Evolutionary conservation across 2,113 vertebrate genomes (phyloP), one percentile per base, ranked within the genome.

Genomic region (Emydura subglobosa): DNA sequence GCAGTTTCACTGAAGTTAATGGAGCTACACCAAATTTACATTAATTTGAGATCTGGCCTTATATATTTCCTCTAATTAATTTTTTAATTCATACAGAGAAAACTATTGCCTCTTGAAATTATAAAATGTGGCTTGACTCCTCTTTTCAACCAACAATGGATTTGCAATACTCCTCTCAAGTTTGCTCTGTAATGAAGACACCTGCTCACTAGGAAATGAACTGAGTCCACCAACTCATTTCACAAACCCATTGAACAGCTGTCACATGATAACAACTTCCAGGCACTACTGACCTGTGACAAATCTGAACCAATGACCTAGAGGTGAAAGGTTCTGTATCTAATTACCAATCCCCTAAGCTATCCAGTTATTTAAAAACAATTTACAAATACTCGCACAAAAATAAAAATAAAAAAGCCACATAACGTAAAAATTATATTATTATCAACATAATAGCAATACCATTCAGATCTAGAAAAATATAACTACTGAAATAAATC

Each of bases 251-350:
- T 84, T 0, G 72, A 96, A 93, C 97, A 97, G 95, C 97, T 97
- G 97, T 84, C 95, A 92, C 93, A 93, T 17, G 93, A 89, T 5
- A 95, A 94, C 79, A 92, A n/a, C 94, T 97, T 96, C 92, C 95
- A 93, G 95, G 95, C 96, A 91, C 88, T 86, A 42, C 94, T 94
- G 96, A 97, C 96, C 96, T 97, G 96, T 94, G 76, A 96, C 94
- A 97, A 97, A 97, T 97, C 93, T 95, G 91, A 94, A 92, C 88
- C 85, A 54, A 90, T 97, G 97, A 97, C 96, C 96, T 89, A 81
- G 92, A 97, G 96, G 97, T 96, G 96, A 97, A 97, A 89, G 95
- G 95, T 81, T 96, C 95, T 93, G 79, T 88, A 97, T 96, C 97
- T 95, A 97, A 96, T 97, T 98, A 97, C 96, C 86, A 95, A 1